Conservation (phyloP, 2,888 invertebrate species). For the Reticulitermes lucifugus region DNA sequence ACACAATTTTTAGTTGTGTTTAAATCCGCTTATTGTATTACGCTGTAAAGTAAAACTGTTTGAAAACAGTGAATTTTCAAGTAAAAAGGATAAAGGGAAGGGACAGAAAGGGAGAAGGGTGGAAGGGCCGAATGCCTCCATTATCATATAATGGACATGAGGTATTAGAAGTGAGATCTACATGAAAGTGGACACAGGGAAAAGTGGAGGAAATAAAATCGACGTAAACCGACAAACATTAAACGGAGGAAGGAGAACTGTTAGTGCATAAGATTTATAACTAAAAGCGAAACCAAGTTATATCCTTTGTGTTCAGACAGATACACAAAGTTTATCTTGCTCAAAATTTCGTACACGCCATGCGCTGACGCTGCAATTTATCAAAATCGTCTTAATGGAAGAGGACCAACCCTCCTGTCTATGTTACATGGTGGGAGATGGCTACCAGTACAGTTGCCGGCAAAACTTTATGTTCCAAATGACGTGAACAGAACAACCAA, state of each 20-base stretch:
- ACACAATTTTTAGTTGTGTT: no score
- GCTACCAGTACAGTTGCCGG: no score
- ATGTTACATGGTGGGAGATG: no score
- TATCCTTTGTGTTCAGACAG: slow-evolving; percentile 18
- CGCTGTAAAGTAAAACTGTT: no score
- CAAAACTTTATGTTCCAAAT: no score
- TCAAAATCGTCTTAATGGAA: slow-evolving; percentile 40
- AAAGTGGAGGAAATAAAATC: background rate
- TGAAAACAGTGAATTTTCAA: no score
- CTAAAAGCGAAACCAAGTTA: slow-evolving; percentile 25
- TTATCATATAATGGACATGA: background rate
- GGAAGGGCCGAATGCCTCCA: background rate
- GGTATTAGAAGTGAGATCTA: background rate
- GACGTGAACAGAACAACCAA: no score
- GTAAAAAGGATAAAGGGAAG: background rate
- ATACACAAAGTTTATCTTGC: slow-evolving; percentile 22
- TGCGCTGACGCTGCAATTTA: slow-evolving; percentile 26
- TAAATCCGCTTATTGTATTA: no score
- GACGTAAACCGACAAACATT: background rate
- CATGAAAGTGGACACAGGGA: background rate
- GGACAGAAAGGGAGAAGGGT: background rate
- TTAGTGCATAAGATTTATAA: slow-evolving; percentile 27
- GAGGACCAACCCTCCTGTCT: background rate
- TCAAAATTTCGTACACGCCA: slow-evolving; percentile 26
- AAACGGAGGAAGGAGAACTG: background rate